Conservation (phyloP, 2,113 vertebrate genomes). For the Recurvirostra avosetta region DNA sequence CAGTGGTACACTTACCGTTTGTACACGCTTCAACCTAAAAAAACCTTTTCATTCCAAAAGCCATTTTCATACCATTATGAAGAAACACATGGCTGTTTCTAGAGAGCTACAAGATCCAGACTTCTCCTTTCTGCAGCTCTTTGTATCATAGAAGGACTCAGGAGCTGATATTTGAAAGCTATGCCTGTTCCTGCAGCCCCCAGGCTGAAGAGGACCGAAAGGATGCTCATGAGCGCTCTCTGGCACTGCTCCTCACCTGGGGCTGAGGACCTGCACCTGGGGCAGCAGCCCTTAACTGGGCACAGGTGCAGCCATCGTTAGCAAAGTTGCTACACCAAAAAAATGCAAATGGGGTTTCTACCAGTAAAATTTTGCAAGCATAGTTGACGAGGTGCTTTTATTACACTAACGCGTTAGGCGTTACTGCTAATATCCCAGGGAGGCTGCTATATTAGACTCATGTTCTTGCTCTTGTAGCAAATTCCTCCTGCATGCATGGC, state of each 20-base stretch:
- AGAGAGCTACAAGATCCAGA: neutral
- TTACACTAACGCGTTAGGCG: rapidly evolving
- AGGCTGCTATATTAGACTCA: neutral
- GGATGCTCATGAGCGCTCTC: rapidly evolving
- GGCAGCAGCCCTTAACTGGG: neutral
- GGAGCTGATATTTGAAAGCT: rapidly evolving
- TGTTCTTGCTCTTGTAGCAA: neutral
- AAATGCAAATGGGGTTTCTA: no score
- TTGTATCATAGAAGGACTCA: rapidly evolving
- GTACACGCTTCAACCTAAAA: neutral
- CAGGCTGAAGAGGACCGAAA: rapidly evolving
- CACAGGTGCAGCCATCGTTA: neutral
- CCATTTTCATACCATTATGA: rapidly evolving
- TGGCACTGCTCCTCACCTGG: no score
- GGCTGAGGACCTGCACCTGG: neutral
- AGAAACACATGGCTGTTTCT: rapidly evolving
- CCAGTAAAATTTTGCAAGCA: neutral
- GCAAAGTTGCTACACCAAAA: neutral
- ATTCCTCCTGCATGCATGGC: neutral
- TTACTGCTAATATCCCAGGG: neutral
- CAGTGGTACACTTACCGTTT: rapidly evolving
- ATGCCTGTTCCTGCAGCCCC: rapidly evolving
- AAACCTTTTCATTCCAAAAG: neutral
- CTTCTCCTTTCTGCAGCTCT: neutral
- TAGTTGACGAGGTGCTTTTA: rapidly evolving